Evolutionary conservation across 2,888 invertebrate species (phyloP).

Genomic region (Fragum whitleyi): DNA sequence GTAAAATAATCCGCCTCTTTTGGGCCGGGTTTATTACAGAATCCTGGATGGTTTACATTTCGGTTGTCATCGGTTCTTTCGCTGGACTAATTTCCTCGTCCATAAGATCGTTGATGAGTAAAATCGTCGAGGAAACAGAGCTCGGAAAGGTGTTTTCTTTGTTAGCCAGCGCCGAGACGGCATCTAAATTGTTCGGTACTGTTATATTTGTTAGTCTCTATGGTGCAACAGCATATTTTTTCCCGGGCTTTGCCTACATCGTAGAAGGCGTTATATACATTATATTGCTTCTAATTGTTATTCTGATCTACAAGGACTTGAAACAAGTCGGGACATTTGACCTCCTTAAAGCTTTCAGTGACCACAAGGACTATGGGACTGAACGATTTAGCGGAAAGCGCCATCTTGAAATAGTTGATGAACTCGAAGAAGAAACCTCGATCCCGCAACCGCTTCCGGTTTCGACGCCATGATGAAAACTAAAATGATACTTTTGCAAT

Average conservation of each 20-base stretch:
- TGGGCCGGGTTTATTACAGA: slow-evolving; percentile 79
- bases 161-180: slow-evolving; percentile 81
- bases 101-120: slow-evolving; percentile 82
- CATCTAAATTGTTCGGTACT: slow-evolving; percentile 81
- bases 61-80: slow-evolving; percentile 80
- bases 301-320: slow-evolving; percentile 67
- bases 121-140: slow-evolving; percentile 81
- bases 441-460: slow-evolving; percentile 69
- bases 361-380: slow-evolving; percentile 57
- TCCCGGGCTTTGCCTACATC: slow-evolving; percentile 80
- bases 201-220: slow-evolving; percentile 81
- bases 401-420: slow-evolving; percentile 67
- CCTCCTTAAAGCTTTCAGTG: slow-evolving; percentile 66
- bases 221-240: slow-evolving; percentile 78
- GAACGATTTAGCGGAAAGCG: slow-evolving; percentile 38
- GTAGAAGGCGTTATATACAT: slow-evolving; percentile 70
- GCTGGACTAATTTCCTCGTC: slow-evolving; percentile 82
- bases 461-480: slow-evolving; percentile 62
- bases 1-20: slow-evolving; percentile 79
- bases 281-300: slow-evolving; percentile 4
- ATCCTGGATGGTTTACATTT: slow-evolving; percentile 81
- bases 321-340: slow-evolving; percentile 66
- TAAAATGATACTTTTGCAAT: neutral
- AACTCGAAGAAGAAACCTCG: slow-evolving; percentile 67
- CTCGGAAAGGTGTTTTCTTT: slow-evolving; percentile 82